Evolutionary conservation across 2,797 vertebrate species (phyloP), one percentile per base, ranked within the genome.

Genomic region (Galagoides demidoff): DNA sequence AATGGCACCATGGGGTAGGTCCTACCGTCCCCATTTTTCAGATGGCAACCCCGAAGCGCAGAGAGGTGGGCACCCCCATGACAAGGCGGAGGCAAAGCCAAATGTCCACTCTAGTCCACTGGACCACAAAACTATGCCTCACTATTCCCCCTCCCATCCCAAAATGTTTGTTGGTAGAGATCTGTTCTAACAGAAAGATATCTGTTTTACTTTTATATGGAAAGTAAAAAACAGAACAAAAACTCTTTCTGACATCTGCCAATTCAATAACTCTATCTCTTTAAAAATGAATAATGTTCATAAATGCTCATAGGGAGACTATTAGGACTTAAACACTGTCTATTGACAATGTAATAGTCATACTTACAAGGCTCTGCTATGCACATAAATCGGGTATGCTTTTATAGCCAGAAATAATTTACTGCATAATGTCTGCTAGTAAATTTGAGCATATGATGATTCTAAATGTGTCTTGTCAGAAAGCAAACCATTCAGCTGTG

Each of bases 351-450:
- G 39, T 91, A 59, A 86, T 77, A 85, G 74, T 86, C 70, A 23
- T 27, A 71, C 66, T 63, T 85, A 39, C 1, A n/a, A 52, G 77
- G 59, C 61, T 73, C 59, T 43, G 45, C 82, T 73, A 27, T 66
- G 90, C 61, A 23, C 71, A 49, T 89, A 64, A 83, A 92, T 90
- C 0, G 1, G 39, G 20, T 27, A 59, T 74, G 79, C 73, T 94
- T 95, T 96, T 89, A 77, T 77, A 68, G 96, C 76, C 74, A 57
- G 84, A 84, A 49, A 95, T 96, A 90, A 97, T 92, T 96, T 94
- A 88, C 76, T 49, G 79, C 66, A 71, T 85, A 77, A 93, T 68
- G 63, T 68, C 71, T 87, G 87, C 94, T 85, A 76, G 86, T 92
- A 85, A 96, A 94, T 94, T 49, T 0, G 3, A 91, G 87, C 83